Evolutionary conservation across 2,797 vertebrate species (phyloP).

Genomic region (Masticophis lateralis): DNA sequence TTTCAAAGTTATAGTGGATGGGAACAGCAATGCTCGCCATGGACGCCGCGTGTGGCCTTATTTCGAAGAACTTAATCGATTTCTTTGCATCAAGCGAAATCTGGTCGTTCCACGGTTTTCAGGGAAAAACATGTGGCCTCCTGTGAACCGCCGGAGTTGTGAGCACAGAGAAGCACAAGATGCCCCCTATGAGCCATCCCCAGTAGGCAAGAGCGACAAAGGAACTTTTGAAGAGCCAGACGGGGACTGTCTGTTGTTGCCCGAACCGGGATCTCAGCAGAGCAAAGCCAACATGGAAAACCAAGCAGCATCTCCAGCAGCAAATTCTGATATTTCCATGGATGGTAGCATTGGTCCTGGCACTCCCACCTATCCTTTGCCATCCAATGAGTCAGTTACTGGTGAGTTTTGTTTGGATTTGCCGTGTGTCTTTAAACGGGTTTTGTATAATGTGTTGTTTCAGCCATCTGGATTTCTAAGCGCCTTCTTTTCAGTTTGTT

Average conservation of each 20-base stretch:
- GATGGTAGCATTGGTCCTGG: conserved; percentile 19
- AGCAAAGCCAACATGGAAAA: conserved; percentile 24
- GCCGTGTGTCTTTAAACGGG: not conserved
- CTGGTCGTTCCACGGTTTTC: conserved; percentile 34
- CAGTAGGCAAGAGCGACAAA: conserved; percentile 16
- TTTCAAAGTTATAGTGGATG: conserved; percentile 35
- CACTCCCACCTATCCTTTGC: conserved; percentile 23
- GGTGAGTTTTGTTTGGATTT: conserved; percentile 19
- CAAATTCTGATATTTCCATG: conserved; percentile 27
- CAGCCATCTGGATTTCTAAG: not conserved
- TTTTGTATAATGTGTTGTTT: not conserved
- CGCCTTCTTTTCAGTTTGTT: not conserved
- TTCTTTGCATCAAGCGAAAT: conserved; percentile 37
- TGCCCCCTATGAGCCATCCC: not conserved
- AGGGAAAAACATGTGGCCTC: conserved; percentile 12
- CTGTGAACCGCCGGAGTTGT: conserved; percentile 10
- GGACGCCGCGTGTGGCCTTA: conserved; percentile 29
- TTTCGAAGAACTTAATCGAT: conserved; percentile 31
- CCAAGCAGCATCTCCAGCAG: conserved; percentile 19
- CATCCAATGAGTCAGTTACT: conserved; percentile 20
- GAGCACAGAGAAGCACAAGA: conserved; percentile 21
- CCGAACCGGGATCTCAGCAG: conserved; percentile 23
- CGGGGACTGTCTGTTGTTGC: conserved; percentile 21
- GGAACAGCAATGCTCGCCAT: conserved; percentile 22
- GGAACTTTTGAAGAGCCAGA: conserved; percentile 32